Conservation (phyloP, 1,140 invertebrate genomes). For the Drosophila nikananu region DNA sequence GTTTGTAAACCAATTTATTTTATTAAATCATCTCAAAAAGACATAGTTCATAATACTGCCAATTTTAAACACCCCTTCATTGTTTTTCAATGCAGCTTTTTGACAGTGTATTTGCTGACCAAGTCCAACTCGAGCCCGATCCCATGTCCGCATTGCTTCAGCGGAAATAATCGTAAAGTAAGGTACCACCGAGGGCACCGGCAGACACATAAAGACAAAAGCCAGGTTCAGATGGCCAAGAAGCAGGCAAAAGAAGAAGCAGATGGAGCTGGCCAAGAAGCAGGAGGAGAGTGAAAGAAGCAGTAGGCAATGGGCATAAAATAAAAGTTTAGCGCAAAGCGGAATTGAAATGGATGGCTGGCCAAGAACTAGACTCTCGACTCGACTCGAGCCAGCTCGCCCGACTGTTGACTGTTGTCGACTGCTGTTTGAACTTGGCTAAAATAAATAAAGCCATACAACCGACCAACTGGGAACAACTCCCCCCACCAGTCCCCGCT, state of each 20-base stretch:
- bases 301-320: conserved; percentile 66
- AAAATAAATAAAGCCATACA: conserved; percentile 83
- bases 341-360: conserved; percentile 73
- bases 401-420: conserved; percentile 49
- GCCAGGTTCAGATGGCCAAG: conserved; percentile 44
- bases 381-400: conserved; percentile 34
- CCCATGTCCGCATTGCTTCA: conserved; percentile 70
- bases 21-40: neutral
- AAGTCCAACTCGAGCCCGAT: conserved; percentile 42
- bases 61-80: no score
- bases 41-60: neutral
- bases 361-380: conserved; percentile 61
- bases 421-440: conserved; percentile 76
- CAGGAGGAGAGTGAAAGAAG: conserved; percentile 22
- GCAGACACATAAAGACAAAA: conserved; percentile 52
- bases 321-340: conserved; percentile 79
- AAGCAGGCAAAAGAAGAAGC: conserved; percentile 21
- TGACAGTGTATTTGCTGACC: conserved; percentile 23
- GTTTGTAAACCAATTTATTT: neutral
- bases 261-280: conserved; percentile 24
- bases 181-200: conserved; percentile 58
- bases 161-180: conserved; percentile 83
- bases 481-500: conserved; percentile 31
- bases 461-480: conserved; percentile 54
- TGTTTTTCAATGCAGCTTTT: neutral